Percentiles rank a stretch among this genome's conserved stretches.
These are phyloP conservation scores for Erythrocebus patas DNA, from an alignment of 2,113 vertebrate species.

Conservation along the genomic window DNA sequence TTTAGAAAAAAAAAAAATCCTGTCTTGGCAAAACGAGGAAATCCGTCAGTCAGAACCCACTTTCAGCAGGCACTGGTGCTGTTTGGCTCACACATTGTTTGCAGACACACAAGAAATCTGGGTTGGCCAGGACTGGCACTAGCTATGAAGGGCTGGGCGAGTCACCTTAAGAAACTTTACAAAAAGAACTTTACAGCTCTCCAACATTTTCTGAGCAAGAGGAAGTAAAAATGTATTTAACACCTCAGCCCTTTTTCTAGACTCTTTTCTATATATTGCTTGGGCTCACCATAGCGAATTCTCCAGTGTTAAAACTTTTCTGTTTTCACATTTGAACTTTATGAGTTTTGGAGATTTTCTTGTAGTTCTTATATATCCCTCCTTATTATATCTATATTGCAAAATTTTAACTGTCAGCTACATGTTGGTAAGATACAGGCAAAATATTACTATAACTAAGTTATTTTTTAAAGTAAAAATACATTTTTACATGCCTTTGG, in stretches of 20 bases:
- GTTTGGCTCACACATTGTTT: neutral
- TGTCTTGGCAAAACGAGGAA: conserved; percentile 39
- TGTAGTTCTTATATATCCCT: conserved; percentile 73
- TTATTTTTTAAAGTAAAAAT: conserved; percentile 87
- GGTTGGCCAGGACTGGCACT: conserved; percentile 35
- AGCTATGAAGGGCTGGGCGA: conserved; percentile 51
- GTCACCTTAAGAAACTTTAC: conserved; percentile 46
- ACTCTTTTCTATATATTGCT: conserved; percentile 74
- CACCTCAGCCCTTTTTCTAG: conserved; percentile 72
- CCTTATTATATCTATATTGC: conserved; percentile 72
- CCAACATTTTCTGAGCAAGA: conserved; percentile 28
- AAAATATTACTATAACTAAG: conserved; percentile 83
- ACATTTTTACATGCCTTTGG: conserved; percentile 85
- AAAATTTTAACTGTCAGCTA: conserved; percentile 73
- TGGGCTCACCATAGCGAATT: conserved; percentile 63
- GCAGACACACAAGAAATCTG: neutral
- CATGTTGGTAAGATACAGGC: conserved; percentile 80
- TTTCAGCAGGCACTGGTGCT: neutral
- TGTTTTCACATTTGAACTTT: conserved; percentile 76
- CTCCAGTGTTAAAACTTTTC: conserved; percentile 70
- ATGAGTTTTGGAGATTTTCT: conserved; percentile 62
- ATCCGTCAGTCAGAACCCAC: conserved; percentile 3
- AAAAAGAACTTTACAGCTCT: conserved; percentile 13
- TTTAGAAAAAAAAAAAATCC: neutral
- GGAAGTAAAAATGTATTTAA: conserved; percentile 76